Conservation (phyloP, 2,888 invertebrate genomes). For the Gastracanthus pulcherrimus region DNA sequence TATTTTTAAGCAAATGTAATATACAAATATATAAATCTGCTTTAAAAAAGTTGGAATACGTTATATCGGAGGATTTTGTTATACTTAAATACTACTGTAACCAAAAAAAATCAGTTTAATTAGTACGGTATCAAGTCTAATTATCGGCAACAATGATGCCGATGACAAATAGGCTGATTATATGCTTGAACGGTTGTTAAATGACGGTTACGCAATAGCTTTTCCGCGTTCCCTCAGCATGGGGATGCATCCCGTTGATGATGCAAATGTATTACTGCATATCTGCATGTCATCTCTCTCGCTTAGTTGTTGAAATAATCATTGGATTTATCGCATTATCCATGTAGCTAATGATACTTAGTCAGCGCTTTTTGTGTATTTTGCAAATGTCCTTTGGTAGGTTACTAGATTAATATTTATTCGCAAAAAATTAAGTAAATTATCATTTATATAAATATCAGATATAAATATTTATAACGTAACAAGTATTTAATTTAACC, state of each 20-base stretch:
- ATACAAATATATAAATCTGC: too few species aligned
- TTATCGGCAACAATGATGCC: neutral
- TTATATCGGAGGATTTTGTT: too few species aligned
- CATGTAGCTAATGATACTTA: neutral
- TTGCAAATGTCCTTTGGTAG: neutral
- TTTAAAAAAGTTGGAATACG: neutral
- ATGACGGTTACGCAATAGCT: neutral
- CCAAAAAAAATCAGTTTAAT: conserved; percentile 10
- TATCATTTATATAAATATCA: neutral
- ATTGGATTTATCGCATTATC: neutral
- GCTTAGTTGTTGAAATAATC: neutral
- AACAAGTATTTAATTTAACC: neutral
- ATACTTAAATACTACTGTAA: too few species aligned
- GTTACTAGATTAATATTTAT: neutral
- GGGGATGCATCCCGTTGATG: neutral
- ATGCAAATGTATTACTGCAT: neutral
- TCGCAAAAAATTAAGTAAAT: neutral
- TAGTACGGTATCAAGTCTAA: neutral
- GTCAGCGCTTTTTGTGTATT: neutral
- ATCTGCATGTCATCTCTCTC: neutral
- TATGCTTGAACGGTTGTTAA: neutral
- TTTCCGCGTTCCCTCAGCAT: neutral
- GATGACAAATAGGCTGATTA: neutral
- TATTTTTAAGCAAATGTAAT: too few species aligned
- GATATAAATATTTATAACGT: neutral